These are phyloP conservation scores for Eupithecia abbreviata DNA, from an alignment of 2,888 invertebrate species.

Conservation along the genomic window DNA sequence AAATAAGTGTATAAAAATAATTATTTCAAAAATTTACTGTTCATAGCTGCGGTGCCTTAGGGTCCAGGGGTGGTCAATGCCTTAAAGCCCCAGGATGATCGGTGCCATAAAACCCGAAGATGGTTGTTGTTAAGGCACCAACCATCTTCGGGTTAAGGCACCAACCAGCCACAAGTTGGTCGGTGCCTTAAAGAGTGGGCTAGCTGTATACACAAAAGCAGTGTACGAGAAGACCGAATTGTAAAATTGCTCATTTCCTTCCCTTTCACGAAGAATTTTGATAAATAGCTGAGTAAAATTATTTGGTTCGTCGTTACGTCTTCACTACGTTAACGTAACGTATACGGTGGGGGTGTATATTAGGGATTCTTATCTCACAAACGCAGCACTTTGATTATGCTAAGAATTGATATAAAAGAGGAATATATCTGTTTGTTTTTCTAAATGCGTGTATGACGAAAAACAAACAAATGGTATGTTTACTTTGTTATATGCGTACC, in stretches of 20 bases:
- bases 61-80: too few species aligned
- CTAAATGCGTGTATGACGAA: not conserved
- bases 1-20: too few species aligned
- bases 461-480: not conserved
- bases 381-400: slow-evolving; percentile 81
- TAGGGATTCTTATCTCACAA: slow-evolving; percentile 79
- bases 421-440: not conserved
- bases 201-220: slow-evolving; percentile 24
- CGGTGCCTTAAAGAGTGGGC: slow-evolving; percentile 11
- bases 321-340: slow-evolving; percentile 32
- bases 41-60: too few species aligned
- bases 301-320: slow-evolving; percentile 65
- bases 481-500: not conserved
- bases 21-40: not conserved
- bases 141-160: too few species aligned
- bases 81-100: too few species aligned
- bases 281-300: slow-evolving; percentile 78
- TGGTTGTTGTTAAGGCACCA: not conserved
- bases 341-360: slow-evolving; percentile 52
- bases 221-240: slow-evolving; percentile 49
- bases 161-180: too few species aligned
- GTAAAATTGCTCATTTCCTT: slow-evolving; percentile 59
- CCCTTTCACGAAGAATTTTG: slow-evolving; percentile 68
- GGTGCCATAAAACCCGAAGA: too few species aligned
- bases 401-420: slow-evolving; percentile 67